phyloP scores from a whole-genome alignment of 2,797 vertebrate species.

The Anableps anableps region DNA sequence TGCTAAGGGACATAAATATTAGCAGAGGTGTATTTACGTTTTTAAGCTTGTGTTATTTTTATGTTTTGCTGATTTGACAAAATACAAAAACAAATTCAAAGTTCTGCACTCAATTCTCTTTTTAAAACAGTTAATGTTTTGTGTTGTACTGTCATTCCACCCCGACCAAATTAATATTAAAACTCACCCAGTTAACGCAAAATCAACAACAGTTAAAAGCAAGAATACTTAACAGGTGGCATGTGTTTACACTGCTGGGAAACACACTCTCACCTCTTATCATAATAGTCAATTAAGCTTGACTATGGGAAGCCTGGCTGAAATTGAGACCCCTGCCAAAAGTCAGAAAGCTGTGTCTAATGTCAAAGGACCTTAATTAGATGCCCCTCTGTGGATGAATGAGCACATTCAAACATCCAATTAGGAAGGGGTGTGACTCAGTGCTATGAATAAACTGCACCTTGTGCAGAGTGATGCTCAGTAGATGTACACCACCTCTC shows the following conservation, averaged over 20 bases:
- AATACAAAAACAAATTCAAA: background rate
- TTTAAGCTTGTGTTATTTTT: background rate
- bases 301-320: constrained; percentile 55
- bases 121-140: background rate
- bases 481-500: constrained; percentile 5
- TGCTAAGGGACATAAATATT: background rate
- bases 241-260: constrained; percentile 29
- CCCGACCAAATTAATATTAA: constrained; percentile 1
- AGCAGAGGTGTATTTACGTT: background rate
- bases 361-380: constrained; percentile 79
- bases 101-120: too few relatives aligned
- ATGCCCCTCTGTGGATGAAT: constrained; percentile 72
- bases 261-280: constrained; percentile 51
- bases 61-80: background rate
- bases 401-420: constrained; percentile 78
- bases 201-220: constrained; percentile 44
- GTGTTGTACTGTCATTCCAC: background rate
- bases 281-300: constrained; percentile 77
- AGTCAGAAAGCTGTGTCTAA: constrained; percentile 58
- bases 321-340: constrained; percentile 56
- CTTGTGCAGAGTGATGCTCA: constrained; percentile 44
- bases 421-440: constrained; percentile 69
- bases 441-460: constrained; percentile 53
- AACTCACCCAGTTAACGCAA: constrained; percentile 12
- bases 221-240: constrained; percentile 39